phyloP scores from a whole-genome alignment of 2,797 vertebrate genomes.

The Setipinna tenuifilis region DNA sequence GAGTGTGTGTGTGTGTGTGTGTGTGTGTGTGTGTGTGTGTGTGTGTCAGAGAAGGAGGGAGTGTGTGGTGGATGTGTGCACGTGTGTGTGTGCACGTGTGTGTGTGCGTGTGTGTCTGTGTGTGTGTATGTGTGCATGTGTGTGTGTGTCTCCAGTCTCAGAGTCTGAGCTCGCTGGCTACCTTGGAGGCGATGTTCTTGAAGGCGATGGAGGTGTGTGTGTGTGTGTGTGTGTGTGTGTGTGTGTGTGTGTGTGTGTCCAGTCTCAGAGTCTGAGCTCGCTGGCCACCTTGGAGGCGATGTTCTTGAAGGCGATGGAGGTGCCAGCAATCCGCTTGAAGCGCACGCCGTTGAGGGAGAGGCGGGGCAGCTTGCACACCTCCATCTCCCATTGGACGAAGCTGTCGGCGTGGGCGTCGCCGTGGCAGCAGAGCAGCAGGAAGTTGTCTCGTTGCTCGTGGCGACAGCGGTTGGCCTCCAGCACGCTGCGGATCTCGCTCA shows the following conservation, averaged over 20 bases:
- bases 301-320: constrained; percentile 92
- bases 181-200: too few species aligned
- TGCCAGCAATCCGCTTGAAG: constrained; percentile 90
- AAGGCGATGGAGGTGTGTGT: constrained; percentile 81
- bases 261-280: constrained; percentile 91
- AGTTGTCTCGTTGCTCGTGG: constrained; percentile 87
- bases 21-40: not conserved
- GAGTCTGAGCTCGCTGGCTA: not conserved
- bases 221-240: not conserved
- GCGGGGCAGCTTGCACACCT: constrained; percentile 91
- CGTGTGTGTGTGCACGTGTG: not conserved
- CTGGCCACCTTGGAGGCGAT: constrained; percentile 94
- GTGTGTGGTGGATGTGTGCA: not conserved
- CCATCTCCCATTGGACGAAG: constrained; percentile 92
- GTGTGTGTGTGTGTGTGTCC: constrained; percentile 48
- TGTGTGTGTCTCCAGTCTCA: constrained; percentile 72
- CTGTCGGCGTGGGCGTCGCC: constrained; percentile 83
- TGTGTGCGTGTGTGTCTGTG: not conserved
- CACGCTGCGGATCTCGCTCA: constrained; percentile 88
- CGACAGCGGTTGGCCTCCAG: constrained; percentile 89
- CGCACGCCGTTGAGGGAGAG: constrained; percentile 90
- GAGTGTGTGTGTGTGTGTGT: not conserved
- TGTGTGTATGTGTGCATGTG: not conserved
- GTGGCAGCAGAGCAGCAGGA: constrained; percentile 87
- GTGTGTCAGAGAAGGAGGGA: not conserved